Evolutionary conservation across 1,140 invertebrate genomes (phyloP).

Genomic region (Neotoxoptera formosana): DNA sequence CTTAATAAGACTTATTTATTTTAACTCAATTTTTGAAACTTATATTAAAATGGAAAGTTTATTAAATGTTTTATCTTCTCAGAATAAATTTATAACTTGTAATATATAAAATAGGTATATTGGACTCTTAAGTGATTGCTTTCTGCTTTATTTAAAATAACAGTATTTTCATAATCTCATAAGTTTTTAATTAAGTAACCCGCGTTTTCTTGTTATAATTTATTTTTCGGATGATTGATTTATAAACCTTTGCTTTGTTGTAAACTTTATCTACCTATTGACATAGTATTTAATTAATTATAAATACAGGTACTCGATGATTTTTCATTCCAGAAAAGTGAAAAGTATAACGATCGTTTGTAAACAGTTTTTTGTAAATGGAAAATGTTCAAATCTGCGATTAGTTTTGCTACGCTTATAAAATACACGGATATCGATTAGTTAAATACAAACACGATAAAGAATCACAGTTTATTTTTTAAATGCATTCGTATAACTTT

Average conservation of each 20-base stretch:
- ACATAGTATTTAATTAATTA: background rate
- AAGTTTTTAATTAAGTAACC: background rate
- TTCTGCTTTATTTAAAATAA: background rate
- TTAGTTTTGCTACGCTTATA: background rate
- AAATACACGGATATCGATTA: background rate
- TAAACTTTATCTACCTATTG: background rate
- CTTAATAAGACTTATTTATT: conserved; percentile 16
- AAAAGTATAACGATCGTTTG: background rate
- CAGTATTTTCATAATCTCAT: background rate
- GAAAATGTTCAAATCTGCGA: background rate
- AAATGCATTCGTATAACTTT: background rate
- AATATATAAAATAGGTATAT: background rate
- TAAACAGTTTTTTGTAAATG: background rate
- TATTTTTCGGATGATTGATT: background rate
- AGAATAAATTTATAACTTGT: background rate
- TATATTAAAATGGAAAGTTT: background rate
- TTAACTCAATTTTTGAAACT: background rate
- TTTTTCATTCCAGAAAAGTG: background rate
- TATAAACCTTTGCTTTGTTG: background rate
- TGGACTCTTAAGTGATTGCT: background rate
- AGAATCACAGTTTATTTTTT: background rate
- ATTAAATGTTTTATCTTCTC: background rate
- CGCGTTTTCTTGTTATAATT: background rate
- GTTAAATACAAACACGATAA: background rate
- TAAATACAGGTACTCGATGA: background rate